These are phyloP conservation scores for Ethmia dodecea DNA, from an alignment of 2,888 invertebrate species.

Conservation along the genomic window DNA sequence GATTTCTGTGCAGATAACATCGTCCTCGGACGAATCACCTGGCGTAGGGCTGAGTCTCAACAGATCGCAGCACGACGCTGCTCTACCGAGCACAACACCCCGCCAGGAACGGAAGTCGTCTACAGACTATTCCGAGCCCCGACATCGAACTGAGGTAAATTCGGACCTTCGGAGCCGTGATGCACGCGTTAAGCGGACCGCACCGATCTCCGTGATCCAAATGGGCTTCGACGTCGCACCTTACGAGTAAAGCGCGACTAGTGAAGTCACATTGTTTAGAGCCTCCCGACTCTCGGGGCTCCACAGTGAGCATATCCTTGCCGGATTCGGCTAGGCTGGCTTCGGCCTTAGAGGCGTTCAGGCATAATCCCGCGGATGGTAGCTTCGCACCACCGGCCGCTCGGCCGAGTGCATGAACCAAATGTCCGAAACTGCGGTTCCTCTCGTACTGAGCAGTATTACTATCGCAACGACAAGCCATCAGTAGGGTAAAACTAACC, in stretches of 20 bases:
- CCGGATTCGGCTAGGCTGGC: constrained; percentile 76
- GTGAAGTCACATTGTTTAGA: constrained; percentile 60
- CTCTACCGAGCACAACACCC: constrained; percentile 80
- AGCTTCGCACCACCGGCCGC: constrained; percentile 81
- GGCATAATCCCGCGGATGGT: constrained; percentile 71
- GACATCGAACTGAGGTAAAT: constrained; percentile 58
- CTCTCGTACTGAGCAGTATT: constrained; percentile 75
- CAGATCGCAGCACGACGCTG: constrained; percentile 75
- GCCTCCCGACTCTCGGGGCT: constrained; percentile 62
- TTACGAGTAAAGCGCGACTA: constrained; percentile 40
- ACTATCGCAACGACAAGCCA: constrained; percentile 73
- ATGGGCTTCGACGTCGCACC: constrained; percentile 51
- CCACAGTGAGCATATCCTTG: constrained; percentile 51
- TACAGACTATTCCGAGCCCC: constrained; percentile 79
- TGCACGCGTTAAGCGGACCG: constrained; percentile 34
- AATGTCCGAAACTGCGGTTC: constrained; percentile 79
- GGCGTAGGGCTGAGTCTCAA: constrained; percentile 76
- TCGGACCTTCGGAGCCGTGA: constrained; percentile 31
- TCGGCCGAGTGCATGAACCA: constrained; percentile 80
- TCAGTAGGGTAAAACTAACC: constrained; percentile 80
- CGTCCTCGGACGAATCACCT: constrained; percentile 14
- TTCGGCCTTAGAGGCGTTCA: constrained; percentile 80
- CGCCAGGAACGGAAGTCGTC: constrained; percentile 79
- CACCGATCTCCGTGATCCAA: constrained; percentile 43
- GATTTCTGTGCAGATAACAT: no score